A percentile compares a stretch with the other conserved stretches of the same genome.
Conservation (phyloP, 2,888 invertebrate species). For the Pasiphila rectangulata region DNA sequence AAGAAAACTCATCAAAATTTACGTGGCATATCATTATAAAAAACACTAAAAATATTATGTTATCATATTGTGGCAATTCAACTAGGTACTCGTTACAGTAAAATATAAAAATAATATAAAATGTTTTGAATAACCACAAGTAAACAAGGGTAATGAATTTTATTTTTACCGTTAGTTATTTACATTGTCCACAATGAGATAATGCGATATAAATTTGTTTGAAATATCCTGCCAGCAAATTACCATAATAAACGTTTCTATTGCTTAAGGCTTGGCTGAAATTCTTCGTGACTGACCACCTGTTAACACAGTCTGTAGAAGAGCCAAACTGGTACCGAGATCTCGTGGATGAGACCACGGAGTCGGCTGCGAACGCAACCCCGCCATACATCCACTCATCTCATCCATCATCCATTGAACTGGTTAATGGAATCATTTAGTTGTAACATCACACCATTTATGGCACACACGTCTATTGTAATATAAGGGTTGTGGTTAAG, state of each 20-base stretch:
- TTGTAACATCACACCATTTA: slow-evolving; percentile 50
- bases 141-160: too few species aligned
- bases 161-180: too few species aligned
- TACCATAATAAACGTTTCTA: slow-evolving; percentile 48
- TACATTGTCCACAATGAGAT: background rate
- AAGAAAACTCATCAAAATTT: slow-evolving; percentile 4
- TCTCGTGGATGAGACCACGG: slow-evolving; percentile 62
- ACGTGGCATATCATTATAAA: background rate
- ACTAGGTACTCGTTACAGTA: too few species aligned
- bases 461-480: slow-evolving; percentile 53
- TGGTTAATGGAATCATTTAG: slow-evolving; percentile 77
- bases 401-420: slow-evolving; percentile 69
- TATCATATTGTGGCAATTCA: too few species aligned
- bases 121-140: too few species aligned
- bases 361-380: slow-evolving; percentile 58
- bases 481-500: slow-evolving; percentile 44
- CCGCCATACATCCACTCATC: slow-evolving; percentile 64
- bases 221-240: slow-evolving; percentile 5
- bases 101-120: too few species aligned
- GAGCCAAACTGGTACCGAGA: slow-evolving; percentile 74
- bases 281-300: slow-evolving; percentile 79
- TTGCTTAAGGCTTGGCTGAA: slow-evolving; percentile 81
- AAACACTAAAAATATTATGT: too few species aligned
- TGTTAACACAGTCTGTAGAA: slow-evolving; percentile 73
- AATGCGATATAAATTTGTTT: slow-evolving; percentile 10